Evolutionary conservation across 2,888 invertebrate genomes (phyloP).

Genomic region (Pterobdella sp.): DNA sequence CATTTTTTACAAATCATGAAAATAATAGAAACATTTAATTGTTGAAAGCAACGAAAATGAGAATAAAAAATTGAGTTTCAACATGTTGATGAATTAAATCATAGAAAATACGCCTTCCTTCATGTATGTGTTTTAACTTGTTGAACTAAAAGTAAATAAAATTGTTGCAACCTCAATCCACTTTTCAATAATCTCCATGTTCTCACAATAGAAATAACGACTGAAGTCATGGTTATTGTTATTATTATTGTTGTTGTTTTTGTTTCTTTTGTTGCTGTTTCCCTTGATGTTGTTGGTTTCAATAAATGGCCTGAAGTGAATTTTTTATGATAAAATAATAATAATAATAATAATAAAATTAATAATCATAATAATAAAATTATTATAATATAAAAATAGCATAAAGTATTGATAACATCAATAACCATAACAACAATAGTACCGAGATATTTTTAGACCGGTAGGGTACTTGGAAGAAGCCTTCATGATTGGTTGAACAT

Average conservation of each 20-base stretch:
- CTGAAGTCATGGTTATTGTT: background rate
- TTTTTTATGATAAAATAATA: background rate
- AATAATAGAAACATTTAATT: too few relatives aligned
- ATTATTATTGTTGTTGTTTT: background rate
- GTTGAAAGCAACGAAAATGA: too few relatives aligned
- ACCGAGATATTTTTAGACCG: conserved; percentile 24
- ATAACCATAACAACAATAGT: background rate
- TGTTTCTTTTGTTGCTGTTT: background rate
- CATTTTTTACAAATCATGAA: too few relatives aligned
- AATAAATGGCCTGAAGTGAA: background rate
- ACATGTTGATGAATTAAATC: too few relatives aligned
- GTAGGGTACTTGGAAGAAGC: background rate
- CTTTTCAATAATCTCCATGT: background rate
- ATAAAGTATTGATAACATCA: background rate
- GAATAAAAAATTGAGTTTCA: too few relatives aligned
- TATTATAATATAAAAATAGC: background rate
- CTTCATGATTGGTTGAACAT: conserved; percentile 10
- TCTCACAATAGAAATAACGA: background rate
- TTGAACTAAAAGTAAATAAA: background rate
- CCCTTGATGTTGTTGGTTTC: background rate
- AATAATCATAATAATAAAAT: background rate
- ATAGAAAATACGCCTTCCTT: too few relatives aligned
- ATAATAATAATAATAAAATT: background rate
- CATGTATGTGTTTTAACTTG: too few relatives aligned
- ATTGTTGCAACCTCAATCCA: background rate